Base-by-base conservation (phyloP, 2,888 invertebrate genomes). In the Tetragonula carbonaria region DNA sequence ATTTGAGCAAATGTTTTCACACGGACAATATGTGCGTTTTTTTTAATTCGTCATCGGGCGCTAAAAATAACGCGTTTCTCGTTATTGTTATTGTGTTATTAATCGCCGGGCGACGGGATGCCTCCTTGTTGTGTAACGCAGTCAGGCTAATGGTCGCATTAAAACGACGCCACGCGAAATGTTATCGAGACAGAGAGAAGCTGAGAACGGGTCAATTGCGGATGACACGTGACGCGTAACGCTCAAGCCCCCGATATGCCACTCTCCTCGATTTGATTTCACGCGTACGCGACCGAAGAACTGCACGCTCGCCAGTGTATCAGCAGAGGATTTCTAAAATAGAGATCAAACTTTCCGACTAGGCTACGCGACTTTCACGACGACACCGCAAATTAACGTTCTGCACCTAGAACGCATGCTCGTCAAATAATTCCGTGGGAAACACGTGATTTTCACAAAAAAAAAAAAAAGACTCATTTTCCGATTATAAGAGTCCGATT, bases 121-220 rank as follows among this genome's bases (percentile, higher is more conserved):
- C 11, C 45, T 74, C 72, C 23, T 57, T 55, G 67, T 75, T 75
- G 76, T 76, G 51, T 68, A 72, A 70, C 74, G 50, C 6, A 38
- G 23, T 23, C 38, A 67, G 71, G 63, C 55, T 68, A 83, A 73
- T 62, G 76, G 67, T 57, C 50, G 28, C 55, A 45, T 73, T 83
- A 50, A 68, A 83, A 8, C 51, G 63, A 76, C 21, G 68, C 68
- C 38, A 68, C 51, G 77, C 68, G 57, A 73, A 76, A 83, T 45
- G 66, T 83, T 75, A 82, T 82, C 51, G 23, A 73, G 63, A 65
- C 55, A 38, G 45, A 68, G 66, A 67, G 45, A 67, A 76, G 72
- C 28, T 67, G 57, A 50, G 59, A 59, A 51, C 21, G 70, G 80
- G 81, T 85, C 76, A 86, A 85, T 86, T 86, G 85, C 57, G 50